These are phyloP conservation scores for Limanda limanda DNA, from an alignment of 2,113 vertebrate genomes.

Conservation along the genomic window DNA sequence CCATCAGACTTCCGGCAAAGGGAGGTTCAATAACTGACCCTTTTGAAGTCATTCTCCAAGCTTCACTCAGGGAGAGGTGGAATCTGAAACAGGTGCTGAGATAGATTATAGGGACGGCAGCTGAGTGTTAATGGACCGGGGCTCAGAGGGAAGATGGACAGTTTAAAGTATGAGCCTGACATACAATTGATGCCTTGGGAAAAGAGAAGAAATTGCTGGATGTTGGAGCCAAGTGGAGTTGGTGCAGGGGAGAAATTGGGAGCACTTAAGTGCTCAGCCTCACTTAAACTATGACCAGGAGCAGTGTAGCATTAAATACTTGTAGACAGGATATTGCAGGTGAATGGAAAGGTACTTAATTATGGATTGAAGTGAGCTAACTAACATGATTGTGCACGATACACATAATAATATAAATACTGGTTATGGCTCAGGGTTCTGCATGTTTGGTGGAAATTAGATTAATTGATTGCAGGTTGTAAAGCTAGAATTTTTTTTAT, in stretches of 20 bases:
- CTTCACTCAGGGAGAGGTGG: constrained; percentile 15
- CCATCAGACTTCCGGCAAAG: not conserved
- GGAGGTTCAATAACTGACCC: constrained; percentile 18
- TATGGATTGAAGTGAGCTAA: not conserved
- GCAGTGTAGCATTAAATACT: constrained; percentile 6
- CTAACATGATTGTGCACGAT: not conserved
- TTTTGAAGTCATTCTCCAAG: constrained; percentile 14
- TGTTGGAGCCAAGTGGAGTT: constrained; percentile 15
- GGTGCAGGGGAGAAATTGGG: not conserved
- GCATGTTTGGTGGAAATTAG: not conserved
- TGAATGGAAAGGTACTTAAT: not conserved
- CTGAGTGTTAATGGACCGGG: constrained; percentile 37
- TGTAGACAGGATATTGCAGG: constrained; percentile 4
- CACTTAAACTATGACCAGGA: constrained; percentile 11
- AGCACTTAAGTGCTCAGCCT: constrained; percentile 8
- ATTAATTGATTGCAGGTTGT: not conserved
- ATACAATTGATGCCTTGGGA: not conserved
- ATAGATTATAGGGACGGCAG: constrained; percentile 29
- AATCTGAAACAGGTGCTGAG: constrained; percentile 37
- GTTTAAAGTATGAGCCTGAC: constrained; percentile 32
- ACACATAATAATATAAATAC: not conserved
- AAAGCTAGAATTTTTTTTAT: not conserved
- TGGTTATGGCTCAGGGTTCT: not conserved
- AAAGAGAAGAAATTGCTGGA: constrained; percentile 32
- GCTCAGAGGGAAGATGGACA: constrained; percentile 32